phyloP scores from a whole-genome alignment of 2,113 vertebrate genomes.

The Protomyctophum bolini region DNA sequence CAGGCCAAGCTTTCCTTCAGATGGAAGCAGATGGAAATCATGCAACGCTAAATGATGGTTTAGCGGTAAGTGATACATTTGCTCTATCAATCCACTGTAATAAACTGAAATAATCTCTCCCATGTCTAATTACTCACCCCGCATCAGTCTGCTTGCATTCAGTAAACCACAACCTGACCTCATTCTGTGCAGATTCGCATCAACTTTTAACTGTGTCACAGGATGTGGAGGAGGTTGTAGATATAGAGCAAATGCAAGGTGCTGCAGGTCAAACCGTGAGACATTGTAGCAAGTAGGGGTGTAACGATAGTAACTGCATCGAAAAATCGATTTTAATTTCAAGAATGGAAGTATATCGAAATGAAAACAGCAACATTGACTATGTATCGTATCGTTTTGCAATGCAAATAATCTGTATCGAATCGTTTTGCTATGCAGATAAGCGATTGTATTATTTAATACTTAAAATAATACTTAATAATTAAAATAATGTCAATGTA shows the following conservation, averaged over 20 bases:
- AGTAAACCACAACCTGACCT: not conserved
- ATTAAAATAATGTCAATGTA: too few relatives aligned
- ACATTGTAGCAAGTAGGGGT: not conserved
- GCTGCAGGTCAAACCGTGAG: conserved; percentile 50
- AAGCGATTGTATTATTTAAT: too few relatives aligned
- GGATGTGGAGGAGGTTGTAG: conserved; percentile 66
- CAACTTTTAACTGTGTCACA: conserved; percentile 43
- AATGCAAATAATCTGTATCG: too few relatives aligned
- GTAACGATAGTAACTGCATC: too few relatives aligned
- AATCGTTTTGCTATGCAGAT: too few relatives aligned
- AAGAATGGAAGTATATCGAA: too few relatives aligned
- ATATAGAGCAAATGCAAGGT: conserved; percentile 57
- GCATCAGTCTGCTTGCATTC: conserved; percentile 15
- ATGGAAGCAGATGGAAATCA: conserved; percentile 9
- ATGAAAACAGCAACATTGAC: too few relatives aligned
- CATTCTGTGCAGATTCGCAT: conserved; percentile 1
- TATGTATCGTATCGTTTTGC: too few relatives aligned
- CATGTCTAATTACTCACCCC: not conserved
- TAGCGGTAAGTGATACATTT: conserved; percentile 31
- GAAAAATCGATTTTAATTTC: too few relatives aligned
- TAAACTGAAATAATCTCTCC: too few relatives aligned
- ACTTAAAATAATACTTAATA: too few relatives aligned
- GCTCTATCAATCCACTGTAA: not conserved
- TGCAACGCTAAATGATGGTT: not conserved
- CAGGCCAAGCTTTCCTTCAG: not conserved